phyloP scores from a whole-genome alignment of 2,113 vertebrate species.

The Chauna torquata region DNA sequence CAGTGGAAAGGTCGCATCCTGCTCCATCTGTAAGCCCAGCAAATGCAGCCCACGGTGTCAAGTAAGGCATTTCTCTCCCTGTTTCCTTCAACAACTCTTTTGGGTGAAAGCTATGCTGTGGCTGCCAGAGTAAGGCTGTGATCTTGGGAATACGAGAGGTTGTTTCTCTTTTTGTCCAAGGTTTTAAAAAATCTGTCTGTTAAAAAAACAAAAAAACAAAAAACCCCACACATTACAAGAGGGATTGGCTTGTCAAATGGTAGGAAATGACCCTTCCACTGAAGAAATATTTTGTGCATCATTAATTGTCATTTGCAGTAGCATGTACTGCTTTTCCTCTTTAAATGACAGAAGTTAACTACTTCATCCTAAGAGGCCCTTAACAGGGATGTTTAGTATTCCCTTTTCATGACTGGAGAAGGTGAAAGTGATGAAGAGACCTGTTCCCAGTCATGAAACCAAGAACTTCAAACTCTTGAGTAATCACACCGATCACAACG shows the following conservation, averaged over 20 bases:
- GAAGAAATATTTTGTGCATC: background rate
- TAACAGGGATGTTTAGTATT: background rate
- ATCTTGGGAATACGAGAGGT: background rate
- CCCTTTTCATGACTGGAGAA: background rate
- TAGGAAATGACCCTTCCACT: background rate
- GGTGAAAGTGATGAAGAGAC: background rate
- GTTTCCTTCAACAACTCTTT: background rate
- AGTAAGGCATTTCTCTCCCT: fast-evolving
- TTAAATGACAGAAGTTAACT: background rate
- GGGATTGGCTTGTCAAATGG: background rate
- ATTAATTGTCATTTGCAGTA: background rate
- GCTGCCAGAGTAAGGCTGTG: background rate
- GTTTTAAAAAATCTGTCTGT: background rate
- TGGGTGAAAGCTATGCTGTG: fast-evolving
- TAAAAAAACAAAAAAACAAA: too few relatives aligned
- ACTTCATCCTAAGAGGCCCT: background rate
- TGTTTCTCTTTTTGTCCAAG: background rate
- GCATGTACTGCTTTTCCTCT: background rate
- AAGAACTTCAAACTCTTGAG: background rate
- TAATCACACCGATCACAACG: background rate
- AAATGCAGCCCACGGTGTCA: fast-evolving
- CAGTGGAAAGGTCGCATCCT: background rate
- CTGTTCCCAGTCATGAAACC: background rate
- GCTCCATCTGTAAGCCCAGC: background rate
- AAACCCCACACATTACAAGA: background rate